Evolutionary conservation across 1,140 invertebrate genomes (phyloP).

Genomic region (Neelides sp.): DNA sequence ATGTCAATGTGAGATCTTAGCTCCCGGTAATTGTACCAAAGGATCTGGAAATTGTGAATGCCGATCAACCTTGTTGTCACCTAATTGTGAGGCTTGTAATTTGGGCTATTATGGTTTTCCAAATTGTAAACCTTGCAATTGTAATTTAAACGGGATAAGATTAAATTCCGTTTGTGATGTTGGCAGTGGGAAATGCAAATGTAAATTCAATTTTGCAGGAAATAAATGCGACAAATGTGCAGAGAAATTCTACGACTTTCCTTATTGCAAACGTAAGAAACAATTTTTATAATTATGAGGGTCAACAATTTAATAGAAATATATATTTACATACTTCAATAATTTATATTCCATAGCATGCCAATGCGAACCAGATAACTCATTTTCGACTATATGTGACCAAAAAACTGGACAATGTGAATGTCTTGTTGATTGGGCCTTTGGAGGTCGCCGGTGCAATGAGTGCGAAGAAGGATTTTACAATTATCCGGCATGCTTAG

Average conservation of each 20-base stretch:
- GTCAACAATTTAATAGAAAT: background rate
- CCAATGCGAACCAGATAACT: constrained; percentile 66
- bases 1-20: constrained; percentile 76
- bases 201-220: constrained; percentile 77
- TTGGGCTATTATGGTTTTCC: constrained; percentile 91
- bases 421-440: constrained; percentile 78
- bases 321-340: constrained; percentile 13
- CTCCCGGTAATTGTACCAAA: constrained; percentile 90
- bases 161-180: constrained; percentile 75
- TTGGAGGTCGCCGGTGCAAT: constrained; percentile 69
- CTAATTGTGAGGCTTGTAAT: constrained; percentile 70
- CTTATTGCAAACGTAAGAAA: constrained; percentile 69
- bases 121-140: constrained; percentile 84
- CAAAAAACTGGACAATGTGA: constrained; percentile 72
- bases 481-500: constrained; percentile 71
- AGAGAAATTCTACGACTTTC: constrained; percentile 78
- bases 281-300: background rate
- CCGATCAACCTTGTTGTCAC: constrained; percentile 61
- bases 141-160: constrained; percentile 77
- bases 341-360: constrained; percentile 51
- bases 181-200: constrained; percentile 68
- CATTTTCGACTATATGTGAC: constrained; percentile 63
- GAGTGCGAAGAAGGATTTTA: constrained; percentile 82
- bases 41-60: constrained; percentile 85
- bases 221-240: constrained; percentile 75